Evolutionary conservation across 2,888 invertebrate species (phyloP).

Genomic region (Crepidodera aurea): DNA sequence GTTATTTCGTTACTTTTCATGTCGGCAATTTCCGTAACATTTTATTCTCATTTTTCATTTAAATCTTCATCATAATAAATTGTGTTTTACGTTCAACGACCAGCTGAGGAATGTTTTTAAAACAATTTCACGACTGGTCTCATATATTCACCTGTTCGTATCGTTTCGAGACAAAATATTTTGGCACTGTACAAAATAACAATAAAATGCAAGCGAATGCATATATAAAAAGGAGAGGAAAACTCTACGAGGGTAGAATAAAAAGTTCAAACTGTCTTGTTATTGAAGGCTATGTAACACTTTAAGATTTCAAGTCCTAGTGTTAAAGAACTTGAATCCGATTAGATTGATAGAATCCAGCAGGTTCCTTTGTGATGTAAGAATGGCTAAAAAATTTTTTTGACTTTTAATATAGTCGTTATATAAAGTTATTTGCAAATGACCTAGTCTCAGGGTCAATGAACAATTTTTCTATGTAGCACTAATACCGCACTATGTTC

Average conservation of each 20-base stretch:
- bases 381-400: too few species aligned
- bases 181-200: constrained; percentile 31
- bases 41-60: constrained; percentile 18
- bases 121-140: constrained; percentile 29
- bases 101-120: constrained; percentile 31
- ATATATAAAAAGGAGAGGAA: not conserved
- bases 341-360: too few species aligned
- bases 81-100: constrained; percentile 29
- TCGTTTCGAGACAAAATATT: constrained; percentile 37
- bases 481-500: too few species aligned
- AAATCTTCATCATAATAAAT: constrained; percentile 26
- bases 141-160: constrained; percentile 29
- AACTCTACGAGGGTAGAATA: not conserved
- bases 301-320: too few species aligned
- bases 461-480: too few species aligned
- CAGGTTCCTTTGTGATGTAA: too few species aligned
- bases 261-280: too few species aligned
- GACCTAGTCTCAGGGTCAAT: too few species aligned
- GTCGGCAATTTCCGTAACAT: constrained; percentile 23
- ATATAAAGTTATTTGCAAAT: too few species aligned
- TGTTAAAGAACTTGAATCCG: too few species aligned
- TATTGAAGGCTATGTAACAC: too few species aligned
- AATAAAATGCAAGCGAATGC: constrained; percentile 20
- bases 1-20: constrained; percentile 17
- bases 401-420: too few species aligned